Conservation (phyloP, 2,888 invertebrate species). For the Mystacides longicornis region DNA sequence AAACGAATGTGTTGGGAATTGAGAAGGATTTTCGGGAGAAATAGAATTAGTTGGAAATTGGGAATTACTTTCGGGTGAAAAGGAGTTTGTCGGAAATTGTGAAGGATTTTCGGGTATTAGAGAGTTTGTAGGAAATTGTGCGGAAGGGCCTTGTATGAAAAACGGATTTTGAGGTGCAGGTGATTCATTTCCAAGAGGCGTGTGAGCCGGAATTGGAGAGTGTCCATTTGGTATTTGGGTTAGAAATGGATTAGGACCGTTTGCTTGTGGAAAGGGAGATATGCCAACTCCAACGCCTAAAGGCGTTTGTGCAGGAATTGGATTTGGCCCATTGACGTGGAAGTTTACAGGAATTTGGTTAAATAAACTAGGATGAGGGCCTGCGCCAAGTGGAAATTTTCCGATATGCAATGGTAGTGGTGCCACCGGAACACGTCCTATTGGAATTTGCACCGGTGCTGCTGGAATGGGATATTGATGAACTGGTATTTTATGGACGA, state of each 20-base stretch:
- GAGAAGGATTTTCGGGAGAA: too few species aligned
- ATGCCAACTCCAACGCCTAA: background rate
- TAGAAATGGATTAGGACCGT: background rate
- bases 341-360: conserved; percentile 16
- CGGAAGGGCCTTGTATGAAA: conserved; percentile 7
- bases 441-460: background rate
- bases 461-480: background rate
- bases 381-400: conserved; percentile 8
- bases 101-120: conserved; percentile 10
- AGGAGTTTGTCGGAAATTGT: conserved; percentile 12
- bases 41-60: too few species aligned
- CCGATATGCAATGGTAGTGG: conserved; percentile 15
- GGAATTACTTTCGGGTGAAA: too few species aligned
- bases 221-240: background rate
- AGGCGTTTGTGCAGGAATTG: conserved; percentile 8
- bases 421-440: conserved; percentile 11
- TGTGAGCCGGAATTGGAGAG: background rate
- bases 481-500: background rate
- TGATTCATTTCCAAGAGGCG: background rate
- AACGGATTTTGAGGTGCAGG: conserved; percentile 11
- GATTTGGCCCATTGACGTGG: background rate
- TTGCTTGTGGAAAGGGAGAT: background rate
- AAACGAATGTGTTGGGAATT: too few species aligned
- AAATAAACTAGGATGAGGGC: conserved; percentile 8
- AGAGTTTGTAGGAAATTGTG: conserved; percentile 8